Percentiles rank a stretch among this genome's conserved stretches.
These are phyloP conservation scores for Hydrotaea cyrtoneurina DNA, from an alignment of 2,888 invertebrate species.

Conservation along the genomic window DNA sequence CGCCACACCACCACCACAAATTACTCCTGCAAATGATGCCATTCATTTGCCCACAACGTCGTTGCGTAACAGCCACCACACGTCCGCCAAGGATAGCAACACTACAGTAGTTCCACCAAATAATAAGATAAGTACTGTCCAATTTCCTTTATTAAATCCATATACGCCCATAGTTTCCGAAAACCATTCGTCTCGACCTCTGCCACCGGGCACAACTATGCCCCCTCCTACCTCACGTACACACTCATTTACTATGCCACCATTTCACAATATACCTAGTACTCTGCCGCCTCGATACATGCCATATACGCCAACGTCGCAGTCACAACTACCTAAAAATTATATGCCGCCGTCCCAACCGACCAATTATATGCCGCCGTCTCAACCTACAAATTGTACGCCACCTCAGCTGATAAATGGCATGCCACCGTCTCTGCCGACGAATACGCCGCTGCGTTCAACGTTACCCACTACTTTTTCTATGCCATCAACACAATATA, in stretches of 20 bases:
- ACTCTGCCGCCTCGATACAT: not conserved
- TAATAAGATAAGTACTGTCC: not conserved
- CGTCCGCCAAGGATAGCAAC: no score
- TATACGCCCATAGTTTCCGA: no score
- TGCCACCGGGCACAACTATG: not conserved
- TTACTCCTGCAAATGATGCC: no score
- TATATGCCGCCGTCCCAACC: not conserved
- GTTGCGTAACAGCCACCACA: no score
- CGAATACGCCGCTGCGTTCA: not conserved
- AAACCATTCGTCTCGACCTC: no score
- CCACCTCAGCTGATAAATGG: not conserved
- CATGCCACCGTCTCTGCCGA: not conserved
- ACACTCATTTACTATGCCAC: not conserved
- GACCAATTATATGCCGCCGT: not conserved
- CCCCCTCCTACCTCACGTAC: not conserved
- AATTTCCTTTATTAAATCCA: no score
- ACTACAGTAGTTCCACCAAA: no score
- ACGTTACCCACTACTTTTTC: not conserved
- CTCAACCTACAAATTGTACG: not conserved
- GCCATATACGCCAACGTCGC: not conserved
- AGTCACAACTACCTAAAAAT: no score
- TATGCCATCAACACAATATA: not conserved
- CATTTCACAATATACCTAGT: not conserved
- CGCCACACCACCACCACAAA: not conserved
- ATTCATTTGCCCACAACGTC: no score